phyloP scores from a whole-genome alignment of 2,888 invertebrate species.

The Macrophya alboannulata region DNA sequence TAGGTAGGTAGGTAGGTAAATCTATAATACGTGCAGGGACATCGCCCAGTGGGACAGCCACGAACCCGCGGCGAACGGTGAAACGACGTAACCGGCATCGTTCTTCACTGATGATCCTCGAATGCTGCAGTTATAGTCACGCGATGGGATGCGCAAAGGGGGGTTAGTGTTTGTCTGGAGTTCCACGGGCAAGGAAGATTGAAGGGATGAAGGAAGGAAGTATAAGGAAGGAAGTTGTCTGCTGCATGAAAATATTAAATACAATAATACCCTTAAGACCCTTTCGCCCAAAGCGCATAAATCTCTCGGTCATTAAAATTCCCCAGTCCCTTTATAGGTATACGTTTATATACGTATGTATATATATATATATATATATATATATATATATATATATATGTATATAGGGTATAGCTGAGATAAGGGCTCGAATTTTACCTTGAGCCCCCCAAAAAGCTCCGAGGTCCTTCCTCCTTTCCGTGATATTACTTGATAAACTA shows the following conservation, averaged over 20 bases:
- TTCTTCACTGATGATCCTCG: slow-evolving; percentile 27
- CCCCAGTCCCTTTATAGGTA: not conserved
- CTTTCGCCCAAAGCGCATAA: slow-evolving; percentile 16
- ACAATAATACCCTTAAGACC: not conserved
- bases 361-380: not conserved
- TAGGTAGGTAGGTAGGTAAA: not conserved
- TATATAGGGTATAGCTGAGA: not conserved
- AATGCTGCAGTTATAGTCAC: slow-evolving; percentile 63
- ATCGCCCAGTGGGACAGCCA: slow-evolving; percentile 59
- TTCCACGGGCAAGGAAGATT: not conserved
- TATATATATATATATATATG: no score
- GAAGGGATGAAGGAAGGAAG: not conserved
- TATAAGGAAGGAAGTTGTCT: not conserved
- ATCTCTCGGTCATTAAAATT: slow-evolving; percentile 40
- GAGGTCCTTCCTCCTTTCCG: not conserved
- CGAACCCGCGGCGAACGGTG: slow-evolving; percentile 53
- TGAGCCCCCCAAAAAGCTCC: not conserved
- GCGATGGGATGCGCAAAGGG: slow-evolving; percentile 60
- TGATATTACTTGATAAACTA: slow-evolving; percentile 6
- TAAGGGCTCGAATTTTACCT: not conserved
- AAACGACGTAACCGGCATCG: slow-evolving; percentile 57
- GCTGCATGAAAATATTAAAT: slow-evolving; percentile 39
- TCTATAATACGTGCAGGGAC: slow-evolving; percentile 58
- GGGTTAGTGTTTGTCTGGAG: not conserved
- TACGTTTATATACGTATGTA: not conserved